Base-by-base conservation (phyloP, 2,888 invertebrate species). In the Polydrusus cervinus region DNA sequence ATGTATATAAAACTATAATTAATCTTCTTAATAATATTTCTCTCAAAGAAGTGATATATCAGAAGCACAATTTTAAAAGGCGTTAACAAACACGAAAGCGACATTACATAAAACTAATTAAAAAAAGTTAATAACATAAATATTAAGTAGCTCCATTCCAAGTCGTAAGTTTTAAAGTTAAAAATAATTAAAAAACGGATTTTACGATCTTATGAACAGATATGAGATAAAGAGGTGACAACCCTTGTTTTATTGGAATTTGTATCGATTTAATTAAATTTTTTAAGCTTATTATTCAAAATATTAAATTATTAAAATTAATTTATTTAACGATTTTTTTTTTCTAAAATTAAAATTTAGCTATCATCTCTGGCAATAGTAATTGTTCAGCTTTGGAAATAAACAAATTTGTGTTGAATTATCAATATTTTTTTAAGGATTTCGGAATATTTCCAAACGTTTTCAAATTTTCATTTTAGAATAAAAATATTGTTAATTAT, bases 81-180 rank as follows among this genome's bases (percentile, higher is more conserved):
- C 8, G 30, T 25, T 53, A 53, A 53, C 53, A 51, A 13, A 53
- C 20, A 20, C n/a, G 3, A 25, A 8, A 25, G 13, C 3, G n/a
- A 53, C 53, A 53, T 25, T 53, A 11, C 5, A 30, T 30, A 13
- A 53, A 51, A 25, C 11, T 53, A 53, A 53, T 25, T 53, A 30
- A 53, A 53, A 51, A 53, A 30, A 53, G 53, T n/a, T 53, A n/a
- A 53, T 30, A 30, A 25, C 16, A 30, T 53, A 25, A 51, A 51
- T 53, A n/a, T 30, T 25, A 9, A n/a, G 53, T 3, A 20, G 25
- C 10, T 11, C n/a, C 10, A 13, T 53, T 53, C n/a, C 30, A n/a
- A 53, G 13, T 25, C 30, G 20, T 11, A 11, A 20, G 30, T 20
- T 51, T 51, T 51, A 20, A 10, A 49, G 14, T 49, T 49, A 16